These are phyloP conservation scores for Premnoplex brunnescens DNA, from an alignment of 2,797 vertebrate genomes.

Conservation along the genomic window DNA sequence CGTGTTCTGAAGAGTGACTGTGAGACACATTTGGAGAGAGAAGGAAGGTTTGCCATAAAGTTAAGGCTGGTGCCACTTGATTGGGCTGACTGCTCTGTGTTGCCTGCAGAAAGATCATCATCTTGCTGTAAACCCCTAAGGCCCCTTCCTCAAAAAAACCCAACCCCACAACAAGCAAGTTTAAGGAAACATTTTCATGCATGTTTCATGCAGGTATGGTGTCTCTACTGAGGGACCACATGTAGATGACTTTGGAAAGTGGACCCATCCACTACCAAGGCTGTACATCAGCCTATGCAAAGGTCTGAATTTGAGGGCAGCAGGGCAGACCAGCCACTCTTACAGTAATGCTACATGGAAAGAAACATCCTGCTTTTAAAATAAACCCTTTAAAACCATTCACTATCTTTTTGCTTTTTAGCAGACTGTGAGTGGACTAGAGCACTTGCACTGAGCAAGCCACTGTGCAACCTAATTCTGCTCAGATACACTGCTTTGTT, in stretches of 20 bases:
- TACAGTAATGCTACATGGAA: neutral
- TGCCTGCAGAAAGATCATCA: neutral
- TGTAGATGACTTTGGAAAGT: neutral
- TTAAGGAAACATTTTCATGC: neutral
- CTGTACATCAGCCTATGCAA: neutral
- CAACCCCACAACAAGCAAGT: neutral
- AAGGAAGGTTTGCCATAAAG: neutral
- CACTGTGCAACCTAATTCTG: neutral
- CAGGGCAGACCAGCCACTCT: neutral
- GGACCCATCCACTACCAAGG: neutral
- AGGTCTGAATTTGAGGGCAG: neutral
- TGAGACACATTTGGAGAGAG: neutral
- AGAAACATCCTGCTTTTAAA: neutral
- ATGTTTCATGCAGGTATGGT: rapidly evolving
- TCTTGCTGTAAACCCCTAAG: neutral
- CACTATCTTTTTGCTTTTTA: neutral
- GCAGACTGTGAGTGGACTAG: neutral
- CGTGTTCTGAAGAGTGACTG: neutral
- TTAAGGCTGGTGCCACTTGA: neutral
- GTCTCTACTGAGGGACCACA: neutral
- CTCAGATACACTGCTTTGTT: neutral
- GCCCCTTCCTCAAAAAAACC: neutral
- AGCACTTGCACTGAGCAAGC: neutral
- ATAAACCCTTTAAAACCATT: neutral
- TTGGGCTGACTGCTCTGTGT: neutral